These are phyloP conservation scores for Gambusia affinis DNA, from an alignment of 2,113 vertebrate species.

Conservation along the genomic window DNA sequence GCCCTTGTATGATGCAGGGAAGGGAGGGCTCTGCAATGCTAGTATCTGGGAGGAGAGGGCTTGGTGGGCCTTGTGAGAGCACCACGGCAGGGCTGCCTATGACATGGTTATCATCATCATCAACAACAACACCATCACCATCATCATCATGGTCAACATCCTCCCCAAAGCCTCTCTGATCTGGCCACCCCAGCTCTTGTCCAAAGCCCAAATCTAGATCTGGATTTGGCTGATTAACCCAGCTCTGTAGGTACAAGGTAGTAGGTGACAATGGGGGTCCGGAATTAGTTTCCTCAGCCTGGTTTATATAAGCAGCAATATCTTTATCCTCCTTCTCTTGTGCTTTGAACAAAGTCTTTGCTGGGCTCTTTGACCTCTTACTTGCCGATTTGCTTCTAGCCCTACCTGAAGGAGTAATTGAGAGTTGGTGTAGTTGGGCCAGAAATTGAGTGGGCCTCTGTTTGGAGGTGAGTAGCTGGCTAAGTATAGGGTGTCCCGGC, in stretches of 20 bases:
- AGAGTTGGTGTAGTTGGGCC: conserved; percentile 51
- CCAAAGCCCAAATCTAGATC: conserved; percentile 64
- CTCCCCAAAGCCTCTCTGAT: conserved; percentile 61
- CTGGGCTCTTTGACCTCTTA: conserved; percentile 40
- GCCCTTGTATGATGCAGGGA: conserved; percentile 78
- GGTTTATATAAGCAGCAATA: conserved; percentile 30
- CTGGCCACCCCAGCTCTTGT: conserved; percentile 63
- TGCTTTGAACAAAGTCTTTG: conserved; percentile 38
- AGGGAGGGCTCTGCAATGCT: conserved; percentile 78
- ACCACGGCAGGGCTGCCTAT: conserved; percentile 71
- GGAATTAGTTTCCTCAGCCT: conserved; percentile 45
- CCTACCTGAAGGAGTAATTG: conserved; percentile 43
- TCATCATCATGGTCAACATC: conserved; percentile 72
- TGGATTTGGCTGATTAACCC: conserved; percentile 60
- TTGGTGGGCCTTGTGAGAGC: conserved; percentile 71
- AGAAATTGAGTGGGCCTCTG: conserved; percentile 66
- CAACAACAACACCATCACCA: conserved; percentile 57
- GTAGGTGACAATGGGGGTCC: conserved; percentile 53
- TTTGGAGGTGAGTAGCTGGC: conserved; percentile 81
- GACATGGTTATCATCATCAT: conserved; percentile 72
- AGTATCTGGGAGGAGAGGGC: conserved; percentile 81
- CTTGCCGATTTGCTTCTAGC: conserved; percentile 48
- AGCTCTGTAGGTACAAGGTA: conserved; percentile 60
- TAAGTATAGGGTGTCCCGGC: conserved; percentile 79
- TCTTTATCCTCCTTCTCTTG: conserved; percentile 44